Base-by-base conservation (phyloP, 1,140 invertebrate species). In the Euura saliciscinereae region DNA sequence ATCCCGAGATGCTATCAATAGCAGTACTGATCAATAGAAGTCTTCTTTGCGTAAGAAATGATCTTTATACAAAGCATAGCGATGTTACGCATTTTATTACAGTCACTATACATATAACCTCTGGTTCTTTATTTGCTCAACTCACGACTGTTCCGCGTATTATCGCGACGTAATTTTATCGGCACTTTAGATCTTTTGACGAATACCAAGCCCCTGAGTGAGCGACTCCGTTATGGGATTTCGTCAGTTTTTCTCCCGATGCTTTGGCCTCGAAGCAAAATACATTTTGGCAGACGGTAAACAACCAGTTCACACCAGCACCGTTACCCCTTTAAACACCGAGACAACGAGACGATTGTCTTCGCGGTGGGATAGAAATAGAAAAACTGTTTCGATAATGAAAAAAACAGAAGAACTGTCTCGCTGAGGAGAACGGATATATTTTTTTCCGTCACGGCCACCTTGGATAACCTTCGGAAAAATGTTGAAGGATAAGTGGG, bases 211-310 rank as follows among this genome's bases (percentile, higher is more conserved):
- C 3, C 6, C 46, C 51, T n/a, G 13, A 59, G 51, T 59, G 51
- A 8, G 51, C 51, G 51, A 59, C 51, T n/a, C 13, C 5, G 10
- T 59, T 8, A n/a, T 59, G 51, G 8, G 10, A 59, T 11, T 59
- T 59, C 51, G 10, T 6, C 51, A 28, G 28, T 59, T 6, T n/a
- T 59, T n/a, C 51, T 59, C 13, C 51, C n/a, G 8, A 8, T 59
- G 3, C 51, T 59, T 59, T 59, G 51, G 3, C 51, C 5, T 4
- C 51, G 51, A n/a, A n/a, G 13, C 10, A 4, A 59, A 59, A 59
- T 59, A 6, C 13, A n/a, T 59, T 59, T n/a, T 59, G 51, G 51
- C 51, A 59, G 51, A 59, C 51, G 51, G 51, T 59, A 59, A 59
- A 59, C 51, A 59, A 59, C 8, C 51, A n/a, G 10, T 59, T 3